Percentiles rank a stretch among this genome's conserved stretches.
Conservation (phyloP, 2,888 invertebrate species). For the Melolontha melolontha region DNA sequence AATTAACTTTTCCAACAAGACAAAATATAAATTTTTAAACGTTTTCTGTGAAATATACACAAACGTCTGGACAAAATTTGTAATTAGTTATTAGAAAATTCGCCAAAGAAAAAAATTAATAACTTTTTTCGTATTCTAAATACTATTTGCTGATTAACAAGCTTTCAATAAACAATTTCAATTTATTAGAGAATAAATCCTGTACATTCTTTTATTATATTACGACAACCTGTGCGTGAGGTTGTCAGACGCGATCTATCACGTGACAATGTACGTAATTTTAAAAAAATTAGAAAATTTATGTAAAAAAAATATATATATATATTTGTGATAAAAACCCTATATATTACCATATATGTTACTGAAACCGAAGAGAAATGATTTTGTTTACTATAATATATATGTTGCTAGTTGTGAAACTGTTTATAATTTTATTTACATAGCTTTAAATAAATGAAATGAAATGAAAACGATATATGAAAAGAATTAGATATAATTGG, state of each 20-base stretch:
- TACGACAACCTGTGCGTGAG: conserved; percentile 5
- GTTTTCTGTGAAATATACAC: too few species aligned
- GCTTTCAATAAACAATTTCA: too few species aligned
- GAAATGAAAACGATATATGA: background rate
- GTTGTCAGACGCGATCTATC: conserved; percentile 21
- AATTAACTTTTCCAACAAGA: too few species aligned
- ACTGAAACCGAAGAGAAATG: conserved; percentile 7
- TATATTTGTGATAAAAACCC: conserved; percentile 29
- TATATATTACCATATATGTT: conserved; percentile 33
- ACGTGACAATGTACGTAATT: conserved; percentile 38
- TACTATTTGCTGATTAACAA: too few species aligned
- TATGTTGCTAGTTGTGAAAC: conserved; percentile 37
- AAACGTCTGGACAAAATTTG: too few species aligned
- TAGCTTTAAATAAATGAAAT: conserved; percentile 30
- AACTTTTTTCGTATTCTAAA: too few species aligned
- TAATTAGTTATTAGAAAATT: too few species aligned
- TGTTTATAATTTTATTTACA: conserved; percentile 24
- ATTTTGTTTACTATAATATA: conserved; percentile 23
- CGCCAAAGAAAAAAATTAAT: too few species aligned
- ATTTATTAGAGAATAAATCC: background rate
- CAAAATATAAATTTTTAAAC: too few species aligned
- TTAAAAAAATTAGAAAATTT: conserved; percentile 35
- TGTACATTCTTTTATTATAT: conserved; percentile 23
- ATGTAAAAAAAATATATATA: conserved; percentile 34
- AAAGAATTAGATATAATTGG: conserved; percentile 10